These are phyloP conservation scores for Hydrotaea cyrtoneurina DNA, from an alignment of 2,888 invertebrate genomes.

Conservation along the genomic window DNA sequence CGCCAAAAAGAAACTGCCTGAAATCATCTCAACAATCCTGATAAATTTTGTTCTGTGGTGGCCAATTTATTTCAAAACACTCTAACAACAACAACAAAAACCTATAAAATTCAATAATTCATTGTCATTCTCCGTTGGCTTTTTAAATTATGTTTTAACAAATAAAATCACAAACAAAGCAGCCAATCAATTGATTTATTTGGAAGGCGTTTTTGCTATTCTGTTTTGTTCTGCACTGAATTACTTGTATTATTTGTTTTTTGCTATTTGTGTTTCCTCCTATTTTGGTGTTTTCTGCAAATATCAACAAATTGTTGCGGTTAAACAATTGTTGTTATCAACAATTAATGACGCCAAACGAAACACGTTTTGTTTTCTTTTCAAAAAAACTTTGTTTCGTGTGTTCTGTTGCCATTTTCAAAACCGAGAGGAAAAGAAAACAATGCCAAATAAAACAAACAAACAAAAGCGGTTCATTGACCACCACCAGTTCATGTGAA, in stretches of 20 bases:
- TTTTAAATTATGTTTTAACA: neutral
- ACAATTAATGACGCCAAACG: conserved; percentile 25
- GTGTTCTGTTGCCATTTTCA: neutral
- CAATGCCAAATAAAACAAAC: conserved; percentile 40
- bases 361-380: conserved; percentile 38
- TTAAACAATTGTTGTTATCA: conserved; percentile 42
- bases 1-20: no score
- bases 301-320: conserved; percentile 29
- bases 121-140: neutral
- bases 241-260: neutral
- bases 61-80: no score
- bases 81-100: no score
- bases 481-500: conserved; percentile 27
- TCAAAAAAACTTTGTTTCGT: neutral
- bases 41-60: no score
- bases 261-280: neutral
- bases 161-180: neutral
- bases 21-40: no score
- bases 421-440: neutral
- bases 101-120: no score
- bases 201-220: neutral
- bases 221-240: conserved; percentile 3
- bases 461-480: conserved; percentile 49
- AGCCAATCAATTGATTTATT: neutral
- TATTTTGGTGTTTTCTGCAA: neutral